Base-by-base conservation (phyloP, 2,888 invertebrate genomes). In the Dolomedes plantarius region DNA sequence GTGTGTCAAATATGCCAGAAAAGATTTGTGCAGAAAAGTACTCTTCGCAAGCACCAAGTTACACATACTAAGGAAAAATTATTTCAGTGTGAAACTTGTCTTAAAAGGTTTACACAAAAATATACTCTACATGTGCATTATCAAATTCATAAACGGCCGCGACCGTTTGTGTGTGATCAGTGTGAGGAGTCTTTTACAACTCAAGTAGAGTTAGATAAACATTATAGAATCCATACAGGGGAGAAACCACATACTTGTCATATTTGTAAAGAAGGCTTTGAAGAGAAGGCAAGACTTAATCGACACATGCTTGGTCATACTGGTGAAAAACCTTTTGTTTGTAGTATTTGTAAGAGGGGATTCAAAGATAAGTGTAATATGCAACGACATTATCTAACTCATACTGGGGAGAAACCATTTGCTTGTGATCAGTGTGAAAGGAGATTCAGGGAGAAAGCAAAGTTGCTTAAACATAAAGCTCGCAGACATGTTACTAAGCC, bases 281-380 rank as follows among this genome's bases (percentile, higher is more conserved):
- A 86, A 67, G 86, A 86, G 29, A 86, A 79, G n/a, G 86, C 86
- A 31, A 74, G 86, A 13, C 64, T 86, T 6, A 78, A 79, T 68
- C 79, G 86, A 0, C 86, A 86, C 29, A 86, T 86, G 86, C 36
- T 86, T 23, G 86, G 86, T 3, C 86, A 86, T 36, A 86, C 86
- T 7, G 86, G 86, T 13, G 79, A 79, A 19, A 86, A 86, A 36
- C 86, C 86, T 13, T 86, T 41, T 46, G 79, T 79, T 3, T 86
- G 86, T 32, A 36, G 74, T 36, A 65, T 86, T 19, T 86, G 86
- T 23, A 72, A 86, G 32, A 62, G 86, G 19, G 86, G 86, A 11
- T 86, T 86, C 29, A 86, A 86, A 46, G 86, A 86, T 28, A 86
- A 86, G 16, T 86, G 86, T 29, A 86, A 86, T 27, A 78, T 86